Conservation (phyloP, 2,113 vertebrate genomes). For the Syrrhaptes paradoxus region DNA sequence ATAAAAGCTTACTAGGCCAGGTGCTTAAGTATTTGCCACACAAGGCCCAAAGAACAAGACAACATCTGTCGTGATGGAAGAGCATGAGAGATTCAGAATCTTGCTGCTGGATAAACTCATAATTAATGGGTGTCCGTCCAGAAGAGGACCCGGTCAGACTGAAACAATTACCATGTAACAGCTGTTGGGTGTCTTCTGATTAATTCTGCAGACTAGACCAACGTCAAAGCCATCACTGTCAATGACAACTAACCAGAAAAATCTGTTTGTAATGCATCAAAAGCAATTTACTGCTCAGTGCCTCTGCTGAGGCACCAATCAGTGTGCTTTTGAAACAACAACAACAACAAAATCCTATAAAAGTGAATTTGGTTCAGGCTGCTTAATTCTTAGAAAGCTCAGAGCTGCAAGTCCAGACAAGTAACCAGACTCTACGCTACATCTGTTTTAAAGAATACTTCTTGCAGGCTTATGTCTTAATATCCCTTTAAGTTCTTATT, state of each 20-base stretch:
- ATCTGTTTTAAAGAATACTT: not conserved
- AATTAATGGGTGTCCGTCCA: not conserved
- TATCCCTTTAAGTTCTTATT: not conserved
- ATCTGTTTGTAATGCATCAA: constrained; percentile 44
- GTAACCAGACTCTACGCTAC: not conserved
- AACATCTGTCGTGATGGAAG: not conserved
- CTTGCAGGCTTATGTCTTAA: not conserved
- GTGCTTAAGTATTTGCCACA: not conserved
- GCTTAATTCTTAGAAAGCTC: not conserved
- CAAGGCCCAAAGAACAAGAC: not conserved
- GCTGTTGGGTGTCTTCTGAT: constrained; percentile 34
- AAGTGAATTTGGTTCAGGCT: not conserved
- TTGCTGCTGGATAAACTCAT: not conserved
- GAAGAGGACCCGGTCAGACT: not conserved
- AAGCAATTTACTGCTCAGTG: constrained; percentile 54
- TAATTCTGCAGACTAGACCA: constrained; percentile 18
- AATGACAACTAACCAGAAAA: constrained; percentile 30
- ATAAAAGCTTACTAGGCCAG: not conserved
- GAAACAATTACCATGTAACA: constrained; percentile 2
- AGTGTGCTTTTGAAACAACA: not conserved
- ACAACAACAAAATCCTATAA: not conserved
- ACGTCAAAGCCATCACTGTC: constrained; percentile 47
- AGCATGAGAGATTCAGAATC: not conserved
- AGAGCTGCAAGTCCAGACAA: not conserved
- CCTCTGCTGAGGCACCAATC: constrained; percentile 31